Evolutionary conservation across 1,140 invertebrate species (phyloP), one percentile per base, ranked within the genome.

Genomic region (Marisa cornuarietis): DNA sequence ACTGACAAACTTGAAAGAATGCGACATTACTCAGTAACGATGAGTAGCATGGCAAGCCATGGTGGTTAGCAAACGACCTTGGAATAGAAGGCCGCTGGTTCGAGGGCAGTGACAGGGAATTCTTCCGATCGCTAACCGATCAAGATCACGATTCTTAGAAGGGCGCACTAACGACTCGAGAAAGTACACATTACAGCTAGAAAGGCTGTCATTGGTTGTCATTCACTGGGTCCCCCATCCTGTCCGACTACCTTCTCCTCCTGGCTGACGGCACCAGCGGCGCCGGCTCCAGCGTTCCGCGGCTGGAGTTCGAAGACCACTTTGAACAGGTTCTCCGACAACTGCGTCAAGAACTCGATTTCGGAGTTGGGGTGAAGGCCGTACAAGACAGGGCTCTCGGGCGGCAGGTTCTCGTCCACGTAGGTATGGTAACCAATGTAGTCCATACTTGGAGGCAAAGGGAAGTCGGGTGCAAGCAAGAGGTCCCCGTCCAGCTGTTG

Each of bases 281-380:
- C 95, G 5, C 94, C 94, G 51, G 94, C 93, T 5, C 96, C 96
- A 18, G 95, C 94, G 88, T 98, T 96, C 86, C 96, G 92, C 0
- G 98, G 97, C 89, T 99, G 97, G 95, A 99, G 96, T 91, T 99
- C 97, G 90, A 99, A 97, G 42, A 99, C 96, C 0, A 96, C 98
- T 84, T 94, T 94, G 87, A 99, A 98, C 42, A 99, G 92, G 89
- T 95, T 96, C 85, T 98, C 96, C 0, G 97, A 96, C 0, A 95
- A 96, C 0, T 95, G 96, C 0, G 96, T 98, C 10, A 99, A 89
- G 88, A 98, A 98, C 20, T 97, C 97, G 71, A 99, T 98, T 92
- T 99, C 97, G 22, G 98, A 97, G 90, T 99, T 99, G 0, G 97
- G 97, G 92, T 99, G 98, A 13, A 99, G 91, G 0, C 97, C 97